Percentiles rank a stretch among this genome's conserved stretches.
Evolutionary conservation across 2,797 vertebrate species (phyloP).

Genomic region (Scolopax bukidnonensis): DNA sequence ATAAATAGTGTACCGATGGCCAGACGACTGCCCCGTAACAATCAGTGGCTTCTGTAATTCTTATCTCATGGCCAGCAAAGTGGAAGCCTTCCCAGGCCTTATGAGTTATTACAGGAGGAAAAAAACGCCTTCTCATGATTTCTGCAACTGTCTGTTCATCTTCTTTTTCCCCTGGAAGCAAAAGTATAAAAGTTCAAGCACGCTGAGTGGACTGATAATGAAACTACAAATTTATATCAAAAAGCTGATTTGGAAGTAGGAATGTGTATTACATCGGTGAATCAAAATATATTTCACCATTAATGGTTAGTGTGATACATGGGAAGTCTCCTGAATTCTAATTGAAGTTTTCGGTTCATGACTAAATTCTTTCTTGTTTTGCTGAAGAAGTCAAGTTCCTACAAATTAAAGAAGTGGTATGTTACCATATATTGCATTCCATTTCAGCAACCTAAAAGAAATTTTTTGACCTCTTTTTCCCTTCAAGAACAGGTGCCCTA

Average conservation of each 20-base stretch:
- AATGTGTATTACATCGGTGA: background rate
- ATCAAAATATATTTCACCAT: background rate
- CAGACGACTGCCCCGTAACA: slow-evolving; percentile 92
- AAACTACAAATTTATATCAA: background rate
- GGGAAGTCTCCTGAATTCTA: background rate
- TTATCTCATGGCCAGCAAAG: slow-evolving; percentile 89
- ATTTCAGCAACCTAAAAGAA: background rate
- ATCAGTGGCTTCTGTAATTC: slow-evolving; percentile 90
- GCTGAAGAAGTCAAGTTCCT: background rate
- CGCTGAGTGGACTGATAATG: background rate
- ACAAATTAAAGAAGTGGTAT: background rate
- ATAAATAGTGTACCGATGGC: slow-evolving; percentile 86
- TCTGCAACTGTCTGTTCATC: slow-evolving; percentile 82
- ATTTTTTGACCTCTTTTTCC: background rate
- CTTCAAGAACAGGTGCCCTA: background rate
- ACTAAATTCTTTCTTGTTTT: background rate
- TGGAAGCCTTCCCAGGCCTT: slow-evolving; percentile 89
- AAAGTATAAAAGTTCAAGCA: background rate
- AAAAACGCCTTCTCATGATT: slow-evolving; percentile 86
- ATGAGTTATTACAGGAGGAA: slow-evolving; percentile 78
- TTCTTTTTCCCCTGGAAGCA: slow-evolving; percentile 65
- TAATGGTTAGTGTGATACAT: background rate
- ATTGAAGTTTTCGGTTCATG: background rate
- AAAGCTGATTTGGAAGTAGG: background rate
- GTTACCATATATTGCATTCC: background rate